Percentiles rank a stretch among this genome's conserved stretches.
These are phyloP conservation scores for Anthoptus insignis DNA, from an alignment of 2,888 invertebrate genomes.

Conservation along the genomic window DNA sequence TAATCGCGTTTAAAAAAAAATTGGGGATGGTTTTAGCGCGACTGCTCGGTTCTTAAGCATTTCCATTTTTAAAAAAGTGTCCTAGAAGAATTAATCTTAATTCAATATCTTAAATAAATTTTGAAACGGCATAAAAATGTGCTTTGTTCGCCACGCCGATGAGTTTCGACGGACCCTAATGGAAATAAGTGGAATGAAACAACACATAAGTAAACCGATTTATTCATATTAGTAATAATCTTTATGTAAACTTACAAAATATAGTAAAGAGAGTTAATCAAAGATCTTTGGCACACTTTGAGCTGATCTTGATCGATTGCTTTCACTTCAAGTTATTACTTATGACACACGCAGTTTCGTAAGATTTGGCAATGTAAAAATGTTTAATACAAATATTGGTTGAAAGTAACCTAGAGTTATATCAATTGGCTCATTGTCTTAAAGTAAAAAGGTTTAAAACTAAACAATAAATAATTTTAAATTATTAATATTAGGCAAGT, in stretches of 20 bases:
- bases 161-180: too few species aligned
- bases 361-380: slow-evolving; percentile 16
- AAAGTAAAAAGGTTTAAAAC: neutral
- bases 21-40: too few species aligned
- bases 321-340: slow-evolving; percentile 44
- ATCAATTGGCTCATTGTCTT: slow-evolving; percentile 5
- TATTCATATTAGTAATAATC: slow-evolving; percentile 69
- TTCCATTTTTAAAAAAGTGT: too few species aligned
- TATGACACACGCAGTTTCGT: slow-evolving; percentile 20
- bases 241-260: slow-evolving; percentile 77
- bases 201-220: slow-evolving; percentile 66
- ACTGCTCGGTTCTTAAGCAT: too few species aligned
- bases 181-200: slow-evolving; percentile 44
- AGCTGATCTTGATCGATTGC: slow-evolving; percentile 55
- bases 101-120: too few species aligned
- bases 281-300: slow-evolving; percentile 68
- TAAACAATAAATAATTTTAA: neutral
- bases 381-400: slow-evolving; percentile 16
- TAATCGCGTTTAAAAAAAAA: too few species aligned
- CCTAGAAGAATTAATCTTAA: too few species aligned
- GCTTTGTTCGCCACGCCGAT: too few species aligned
- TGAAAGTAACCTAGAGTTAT: slow-evolving; percentile 5
- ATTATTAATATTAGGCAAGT: neutral
- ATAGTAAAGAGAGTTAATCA: slow-evolving; percentile 64
- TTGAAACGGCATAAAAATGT: too few species aligned